These are phyloP conservation scores for Steatornis caripensis DNA, from an alignment of 2,113 vertebrate species.

Conservation along the genomic window DNA sequence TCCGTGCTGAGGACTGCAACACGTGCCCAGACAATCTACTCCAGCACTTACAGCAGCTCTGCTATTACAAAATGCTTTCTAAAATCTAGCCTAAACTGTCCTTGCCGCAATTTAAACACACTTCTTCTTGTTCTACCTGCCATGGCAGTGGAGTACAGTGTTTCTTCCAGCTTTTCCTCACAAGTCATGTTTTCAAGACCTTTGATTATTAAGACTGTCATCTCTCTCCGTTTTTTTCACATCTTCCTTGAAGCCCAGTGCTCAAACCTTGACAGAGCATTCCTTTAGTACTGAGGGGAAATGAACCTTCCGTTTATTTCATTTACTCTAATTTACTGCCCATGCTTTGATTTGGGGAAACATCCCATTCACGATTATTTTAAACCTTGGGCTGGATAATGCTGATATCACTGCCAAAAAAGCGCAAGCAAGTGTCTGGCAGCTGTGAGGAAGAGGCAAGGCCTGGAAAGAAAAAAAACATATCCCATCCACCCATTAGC, in stretches of 20 bases:
- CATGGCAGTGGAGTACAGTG: neutral
- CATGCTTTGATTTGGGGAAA: neutral
- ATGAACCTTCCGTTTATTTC: neutral
- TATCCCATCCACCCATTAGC: neutral
- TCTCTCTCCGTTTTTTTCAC: neutral
- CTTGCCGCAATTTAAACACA: neutral
- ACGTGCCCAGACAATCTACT: neutral
- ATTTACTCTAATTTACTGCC: neutral
- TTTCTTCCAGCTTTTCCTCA: neutral
- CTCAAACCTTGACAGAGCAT: neutral
- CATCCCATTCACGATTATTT: neutral
- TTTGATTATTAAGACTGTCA: neutral
- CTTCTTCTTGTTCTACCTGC: neutral
- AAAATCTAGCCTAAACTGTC: neutral
- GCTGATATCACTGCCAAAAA: neutral
- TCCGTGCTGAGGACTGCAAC: neutral
- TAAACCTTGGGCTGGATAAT: neutral
- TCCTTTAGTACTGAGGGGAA: neutral
- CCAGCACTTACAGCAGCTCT: neutral
- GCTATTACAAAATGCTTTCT: neutral
- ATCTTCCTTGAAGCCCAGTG: neutral
- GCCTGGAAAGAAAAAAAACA: neutral
- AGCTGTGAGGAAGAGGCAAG: neutral
- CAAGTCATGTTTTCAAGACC: neutral
- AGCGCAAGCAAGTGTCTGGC: neutral